Percentiles rank a stretch among this genome's conserved stretches.
Evolutionary conservation across 2,888 invertebrate genomes (phyloP).

Genomic region (Poecilobothrus nobilitatus): DNA sequence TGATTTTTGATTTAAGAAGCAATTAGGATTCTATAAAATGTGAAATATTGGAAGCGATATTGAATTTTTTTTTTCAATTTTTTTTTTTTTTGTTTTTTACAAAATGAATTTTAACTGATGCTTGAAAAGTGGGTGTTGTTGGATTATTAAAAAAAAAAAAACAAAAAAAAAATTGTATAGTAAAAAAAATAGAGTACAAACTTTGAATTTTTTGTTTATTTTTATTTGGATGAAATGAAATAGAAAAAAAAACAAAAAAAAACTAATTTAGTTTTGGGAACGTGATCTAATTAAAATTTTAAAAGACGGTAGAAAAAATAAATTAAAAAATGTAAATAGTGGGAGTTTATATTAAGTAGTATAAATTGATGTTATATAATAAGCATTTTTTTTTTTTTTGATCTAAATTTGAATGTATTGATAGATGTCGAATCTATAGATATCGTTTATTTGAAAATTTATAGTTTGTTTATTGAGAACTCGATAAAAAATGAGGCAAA

Average conservation of each 20-base stretch:
- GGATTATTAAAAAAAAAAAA: background rate
- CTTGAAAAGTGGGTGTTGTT: slow-evolving; percentile 2
- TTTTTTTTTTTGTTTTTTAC: too few relatives aligned
- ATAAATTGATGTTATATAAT: too few relatives aligned
- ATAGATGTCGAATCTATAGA: too few relatives aligned
- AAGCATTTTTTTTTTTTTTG: too few relatives aligned
- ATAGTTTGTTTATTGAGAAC: too few relatives aligned
- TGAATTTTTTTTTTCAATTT: too few relatives aligned
- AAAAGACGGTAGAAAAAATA: too few relatives aligned
- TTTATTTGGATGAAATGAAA: background rate
- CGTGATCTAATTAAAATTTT: background rate
- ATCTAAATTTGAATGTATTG: too few relatives aligned
- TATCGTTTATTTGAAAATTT: too few relatives aligned
- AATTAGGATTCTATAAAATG: background rate
- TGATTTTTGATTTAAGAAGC: background rate
- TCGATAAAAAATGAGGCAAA: too few relatives aligned
- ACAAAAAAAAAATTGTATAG: background rate
- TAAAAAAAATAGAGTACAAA: background rate
- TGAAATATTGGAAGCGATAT: background rate
- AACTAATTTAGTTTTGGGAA: background rate
- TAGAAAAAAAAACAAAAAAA: background rate
- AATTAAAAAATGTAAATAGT: too few relatives aligned
- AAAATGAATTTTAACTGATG: background rate
- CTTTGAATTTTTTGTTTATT: background rate
- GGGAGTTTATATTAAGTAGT: too few relatives aligned